Base-by-base conservation (phyloP, 2,888 invertebrate species). In the Polietes domitor region DNA sequence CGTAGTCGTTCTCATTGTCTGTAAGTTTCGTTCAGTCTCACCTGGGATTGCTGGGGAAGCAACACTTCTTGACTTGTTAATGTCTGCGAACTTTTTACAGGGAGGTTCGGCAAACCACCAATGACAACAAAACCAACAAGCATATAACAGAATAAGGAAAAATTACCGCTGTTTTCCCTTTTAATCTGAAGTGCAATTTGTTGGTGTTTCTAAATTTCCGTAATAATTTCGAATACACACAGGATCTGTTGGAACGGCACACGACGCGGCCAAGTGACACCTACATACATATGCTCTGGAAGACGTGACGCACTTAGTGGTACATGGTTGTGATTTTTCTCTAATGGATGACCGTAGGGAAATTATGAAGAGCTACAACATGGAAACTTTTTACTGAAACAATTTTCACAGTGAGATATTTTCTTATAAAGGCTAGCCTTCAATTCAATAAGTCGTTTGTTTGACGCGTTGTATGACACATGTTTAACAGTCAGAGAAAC, bases 201-300 rank as follows among this genome's bases (percentile, higher is more conserved):
- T 55, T 50, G 61, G 74, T 81, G 77, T 78, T 84, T 78, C 63
- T 84, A 75, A 74, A 84, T 84, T 78, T 84, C 84, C 80, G 75
- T 81, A 78, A 84, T 84, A 81, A 84, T 72, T 83, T 73, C 77
- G 71, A 26, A 73, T 73, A 61, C 83, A 72, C 61, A 63, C 43
- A 82, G 63, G 53, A n/a, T n/a, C n/a, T n/a, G n/a, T n/a, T n/a
- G n/a, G n/a, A 76, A n/a, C n/a, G n/a, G n/a, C n/a, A n/a, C 12
- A 43, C 37, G 24, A 77, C 7, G 63, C 28, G 28, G 12, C 26
- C 28, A 32, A 65, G 12, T 2, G 15, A 58, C 24, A 58, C 26
- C 15, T 12, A 53, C 53, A 7, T 9, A 3, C 10, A 4, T 12
- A 1, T 12, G 2, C 21, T n/a, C n/a, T n/a, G n/a, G n/a, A 19